Evolutionary conservation across 2,113 vertebrate species (phyloP), one percentile per base, ranked within the genome.

Genomic region (Podarcis muralis): DNA sequence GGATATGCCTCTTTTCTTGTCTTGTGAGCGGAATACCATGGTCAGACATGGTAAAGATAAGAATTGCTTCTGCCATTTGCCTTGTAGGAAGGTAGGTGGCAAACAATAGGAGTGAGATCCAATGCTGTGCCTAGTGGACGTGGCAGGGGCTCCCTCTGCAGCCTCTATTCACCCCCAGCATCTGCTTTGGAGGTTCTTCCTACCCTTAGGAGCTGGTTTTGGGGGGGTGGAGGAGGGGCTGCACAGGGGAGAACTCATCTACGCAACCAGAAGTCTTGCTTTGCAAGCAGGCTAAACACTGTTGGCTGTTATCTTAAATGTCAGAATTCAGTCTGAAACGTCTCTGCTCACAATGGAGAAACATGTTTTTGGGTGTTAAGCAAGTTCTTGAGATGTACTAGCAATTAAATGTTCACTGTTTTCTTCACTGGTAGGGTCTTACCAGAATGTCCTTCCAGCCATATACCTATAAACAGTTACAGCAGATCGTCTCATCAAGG

Each of bases 381-480:
- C 15, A 37, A 66, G 20, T 32, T 5, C 30, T 81, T 76, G 18
- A 4, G 18, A 48, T 59, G 20, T 83, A 37, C 40, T 78, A 43
- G 37, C 4, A 62, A 15, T 23, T 40, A 80, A 81, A 86, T 0
- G 0, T 25, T 90, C 80, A 79, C 37, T 91, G 25, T 92, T 30
- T 90, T 91, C 7, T 94, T 87, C 23, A 57, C 53, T 94, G 48
- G 1, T 5, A 99, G 99, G 99, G 99, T 40, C 96, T 99, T 89
- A 99, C 99, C 77, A 95, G 99, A 95, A 98, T 99, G 98, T 99
- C 98, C 69, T 99, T 99, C 95, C 98, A 99, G 95, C 99, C 99
- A 1, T 99, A 99, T 93, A 98, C 97, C 62, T 98, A 98, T 95
- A 98, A 97, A 89, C 98, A 99, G 82, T 96, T 99, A 89, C 98